phyloP scores from a whole-genome alignment of 2,888 invertebrate species.

The Melinaea menophilus region DNA sequence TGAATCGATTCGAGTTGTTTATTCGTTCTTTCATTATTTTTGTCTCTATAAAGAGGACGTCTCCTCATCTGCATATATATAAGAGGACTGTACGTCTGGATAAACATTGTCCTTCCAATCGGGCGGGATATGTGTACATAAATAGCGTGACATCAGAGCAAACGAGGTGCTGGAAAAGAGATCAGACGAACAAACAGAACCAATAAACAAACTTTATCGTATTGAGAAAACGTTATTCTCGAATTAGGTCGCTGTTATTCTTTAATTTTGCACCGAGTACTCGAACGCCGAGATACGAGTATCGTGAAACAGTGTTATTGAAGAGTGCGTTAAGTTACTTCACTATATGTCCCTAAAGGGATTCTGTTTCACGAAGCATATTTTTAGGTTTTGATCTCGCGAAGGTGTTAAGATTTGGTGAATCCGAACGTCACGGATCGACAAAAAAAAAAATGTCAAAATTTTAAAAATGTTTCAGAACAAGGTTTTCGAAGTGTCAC shows the following conservation, averaged over 20 bases:
- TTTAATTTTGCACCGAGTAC: neutral
- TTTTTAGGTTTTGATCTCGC: too few species aligned
- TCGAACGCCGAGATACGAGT: neutral
- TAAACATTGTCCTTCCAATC: slow-evolving; percentile 9
- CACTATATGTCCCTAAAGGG: too few species aligned
- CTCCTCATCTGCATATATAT: neutral
- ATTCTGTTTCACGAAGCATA: too few species aligned
- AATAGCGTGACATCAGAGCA: slow-evolving; percentile 15
- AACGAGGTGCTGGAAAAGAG: slow-evolving; percentile 8
- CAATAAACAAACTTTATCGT: slow-evolving; percentile 3
- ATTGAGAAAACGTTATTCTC: neutral
- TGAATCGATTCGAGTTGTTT: too few species aligned
- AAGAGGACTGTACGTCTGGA: slow-evolving; percentile 9
- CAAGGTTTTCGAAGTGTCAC: slow-evolving; percentile 1
- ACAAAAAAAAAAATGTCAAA: too few species aligned
- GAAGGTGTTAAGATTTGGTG: too few species aligned
- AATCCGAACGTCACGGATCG: neutral
- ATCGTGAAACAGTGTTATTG: neutral
- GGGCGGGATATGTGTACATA: slow-evolving; percentile 1
- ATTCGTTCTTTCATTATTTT: too few species aligned
- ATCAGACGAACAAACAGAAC: slow-evolving; percentile 8
- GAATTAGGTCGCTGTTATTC: neutral
- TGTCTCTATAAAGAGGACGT: too few species aligned
- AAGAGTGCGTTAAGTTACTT: too few species aligned
- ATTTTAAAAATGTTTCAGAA: neutral